These are phyloP conservation scores for Halocynthia roretzi DNA, from an alignment of 23 tunicate species.

Conservation along the genomic window DNA sequence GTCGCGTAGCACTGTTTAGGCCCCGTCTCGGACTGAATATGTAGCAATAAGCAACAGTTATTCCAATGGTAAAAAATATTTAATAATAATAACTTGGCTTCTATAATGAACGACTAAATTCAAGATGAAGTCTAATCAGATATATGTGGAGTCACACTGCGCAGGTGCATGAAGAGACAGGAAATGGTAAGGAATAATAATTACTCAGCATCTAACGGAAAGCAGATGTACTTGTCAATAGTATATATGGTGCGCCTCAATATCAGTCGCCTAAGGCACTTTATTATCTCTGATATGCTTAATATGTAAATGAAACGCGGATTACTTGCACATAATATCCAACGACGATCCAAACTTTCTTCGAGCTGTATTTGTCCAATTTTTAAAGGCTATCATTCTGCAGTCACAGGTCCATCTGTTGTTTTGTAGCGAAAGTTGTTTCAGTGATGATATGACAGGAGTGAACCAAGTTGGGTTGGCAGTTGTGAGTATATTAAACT, in stretches of 20 bases:
- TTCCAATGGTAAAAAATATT: too few species aligned
- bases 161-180: neutral
- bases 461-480: slow-evolving; percentile 3
- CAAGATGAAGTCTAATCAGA: too few species aligned
- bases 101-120: too few species aligned
- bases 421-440: neutral
- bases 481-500: slow-evolving; percentile 1
- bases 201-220: too few species aligned
- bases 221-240: slow-evolving; percentile 10
- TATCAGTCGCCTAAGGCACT: neutral
- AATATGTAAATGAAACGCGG: neutral
- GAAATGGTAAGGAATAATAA: neutral
- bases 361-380: neutral
- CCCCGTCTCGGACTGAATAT: too few species aligned
- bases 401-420: slow-evolving; percentile 18
- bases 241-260: neutral
- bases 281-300: neutral
- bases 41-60: too few species aligned
- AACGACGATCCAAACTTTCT: neutral
- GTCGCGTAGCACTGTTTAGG: too few species aligned
- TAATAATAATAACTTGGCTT: too few species aligned
- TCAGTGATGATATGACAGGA: neutral
- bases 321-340: slow-evolving; percentile 6
- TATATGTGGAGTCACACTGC: too few species aligned
- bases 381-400: slow-evolving; percentile 11